phyloP scores from a whole-genome alignment of 2,888 invertebrate species.

The Pogonocherus hispidulus region DNA sequence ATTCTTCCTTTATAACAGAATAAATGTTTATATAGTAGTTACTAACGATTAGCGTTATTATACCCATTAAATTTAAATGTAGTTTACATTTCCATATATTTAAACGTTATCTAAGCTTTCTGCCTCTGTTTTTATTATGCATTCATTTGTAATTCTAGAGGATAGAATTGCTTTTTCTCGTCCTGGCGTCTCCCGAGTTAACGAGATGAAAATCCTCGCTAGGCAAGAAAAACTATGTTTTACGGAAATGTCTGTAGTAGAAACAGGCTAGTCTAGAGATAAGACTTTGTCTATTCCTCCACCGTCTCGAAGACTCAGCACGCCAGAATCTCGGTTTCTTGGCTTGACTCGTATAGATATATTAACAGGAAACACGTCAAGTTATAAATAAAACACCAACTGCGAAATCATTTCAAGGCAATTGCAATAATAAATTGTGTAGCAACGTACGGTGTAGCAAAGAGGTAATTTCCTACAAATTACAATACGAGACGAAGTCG shows the following conservation, averaged over 20 bases:
- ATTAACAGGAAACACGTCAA: too few species aligned
- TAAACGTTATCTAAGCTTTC: background rate
- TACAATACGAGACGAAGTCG: too few species aligned
- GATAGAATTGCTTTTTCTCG: background rate
- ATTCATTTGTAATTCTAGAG: background rate
- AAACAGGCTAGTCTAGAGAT: conserved; percentile 17
- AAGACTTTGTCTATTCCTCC: conserved; percentile 2
- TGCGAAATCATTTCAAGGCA: too few species aligned
- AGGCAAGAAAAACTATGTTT: background rate
- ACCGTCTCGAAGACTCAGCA: conserved; percentile 3
- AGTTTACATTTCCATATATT: too few species aligned
- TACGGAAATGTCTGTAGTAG: background rate
- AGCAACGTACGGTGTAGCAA: too few species aligned
- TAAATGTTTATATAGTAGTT: too few species aligned
- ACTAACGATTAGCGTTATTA: too few species aligned
- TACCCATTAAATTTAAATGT: too few species aligned
- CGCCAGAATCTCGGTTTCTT: conserved; percentile 4
- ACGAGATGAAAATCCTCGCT: background rate
- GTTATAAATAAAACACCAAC: too few species aligned
- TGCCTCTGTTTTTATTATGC: background rate
- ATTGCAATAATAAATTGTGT: too few species aligned
- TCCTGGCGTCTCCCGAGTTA: background rate
- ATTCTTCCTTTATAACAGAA: too few species aligned
- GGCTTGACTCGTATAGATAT: background rate
- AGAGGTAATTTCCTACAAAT: too few species aligned